phyloP scores from a whole-genome alignment of 1,140 invertebrate species.

The Chrysoperla carnea region DNA sequence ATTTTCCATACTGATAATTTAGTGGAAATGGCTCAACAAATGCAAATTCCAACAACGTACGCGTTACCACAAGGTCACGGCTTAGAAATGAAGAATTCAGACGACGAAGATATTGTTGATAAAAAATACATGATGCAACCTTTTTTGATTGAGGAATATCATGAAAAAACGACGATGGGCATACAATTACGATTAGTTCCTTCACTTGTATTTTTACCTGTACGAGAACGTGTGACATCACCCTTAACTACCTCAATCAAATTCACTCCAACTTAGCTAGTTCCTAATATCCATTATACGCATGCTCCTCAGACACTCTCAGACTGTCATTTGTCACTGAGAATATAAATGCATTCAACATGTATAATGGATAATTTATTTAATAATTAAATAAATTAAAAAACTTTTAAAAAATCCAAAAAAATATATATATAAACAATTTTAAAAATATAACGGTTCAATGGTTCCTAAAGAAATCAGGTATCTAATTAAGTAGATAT shows the following conservation, averaged over 20 bases:
- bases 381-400: neutral
- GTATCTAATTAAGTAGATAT: neutral
- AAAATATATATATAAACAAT: neutral
- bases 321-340: too few relatives aligned
- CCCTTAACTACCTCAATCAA: constrained; percentile 76
- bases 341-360: too few relatives aligned
- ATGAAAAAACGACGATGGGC: constrained; percentile 8
- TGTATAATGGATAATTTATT: neutral
- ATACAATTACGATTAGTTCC: constrained; percentile 31
- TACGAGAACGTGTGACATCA: constrained; percentile 61
- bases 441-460: neutral
- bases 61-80: constrained; percentile 7
- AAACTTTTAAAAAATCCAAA: neutral
- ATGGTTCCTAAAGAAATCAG: neutral
- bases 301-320: neutral
- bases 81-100: constrained; percentile 9
- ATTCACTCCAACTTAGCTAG: constrained; percentile 64
- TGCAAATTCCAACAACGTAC: constrained; percentile 8
- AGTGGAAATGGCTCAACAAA: neutral
- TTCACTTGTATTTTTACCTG: constrained; percentile 80
- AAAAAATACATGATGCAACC: constrained; percentile 10
- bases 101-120: constrained; percentile 11
- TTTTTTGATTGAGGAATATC: constrained; percentile 18
- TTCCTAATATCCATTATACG: constrained; percentile 4
- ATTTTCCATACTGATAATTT: neutral